These are phyloP conservation scores for Sander lucioperca DNA, from an alignment of 2,113 vertebrate species.

Conservation along the genomic window DNA sequence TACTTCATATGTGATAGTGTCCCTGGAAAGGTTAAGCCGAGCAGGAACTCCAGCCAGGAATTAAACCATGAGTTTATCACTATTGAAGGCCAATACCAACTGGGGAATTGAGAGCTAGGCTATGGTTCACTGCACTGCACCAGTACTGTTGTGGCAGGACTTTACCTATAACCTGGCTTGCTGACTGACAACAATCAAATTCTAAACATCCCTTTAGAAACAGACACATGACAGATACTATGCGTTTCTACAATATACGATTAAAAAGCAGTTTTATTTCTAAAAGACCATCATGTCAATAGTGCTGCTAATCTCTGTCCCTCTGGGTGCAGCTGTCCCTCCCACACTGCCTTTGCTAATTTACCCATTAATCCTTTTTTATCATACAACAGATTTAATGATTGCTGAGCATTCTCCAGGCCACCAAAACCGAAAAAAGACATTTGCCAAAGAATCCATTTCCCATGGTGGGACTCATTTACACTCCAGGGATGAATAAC, in stretches of 20 bases:
- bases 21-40: too few species aligned
- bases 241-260: neutral
- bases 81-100: too few species aligned
- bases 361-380: constrained; percentile 34
- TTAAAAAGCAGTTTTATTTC: neutral
- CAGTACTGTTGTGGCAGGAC: neutral
- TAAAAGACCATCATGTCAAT: neutral
- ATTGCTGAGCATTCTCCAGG: neutral
- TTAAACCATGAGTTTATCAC: too few species aligned
- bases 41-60: too few species aligned
- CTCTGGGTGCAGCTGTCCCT: constrained; percentile 41
- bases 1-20: too few species aligned
- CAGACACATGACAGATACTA: neutral
- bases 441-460: neutral
- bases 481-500: neutral
- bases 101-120: too few species aligned
- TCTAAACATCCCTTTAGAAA: neutral
- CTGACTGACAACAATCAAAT: neutral
- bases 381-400: constrained; percentile 26
- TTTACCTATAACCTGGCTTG: neutral
- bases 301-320: neutral
- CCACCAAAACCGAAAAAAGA: constrained; percentile 22
- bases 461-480: constrained; percentile 2
- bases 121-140: neutral
- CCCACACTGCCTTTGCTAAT: constrained; percentile 37